Percentiles rank a stretch among this genome's conserved stretches.
These are phyloP conservation scores for Clinocottus analis DNA, from an alignment of 2,113 vertebrate genomes.

Conservation along the genomic window DNA sequence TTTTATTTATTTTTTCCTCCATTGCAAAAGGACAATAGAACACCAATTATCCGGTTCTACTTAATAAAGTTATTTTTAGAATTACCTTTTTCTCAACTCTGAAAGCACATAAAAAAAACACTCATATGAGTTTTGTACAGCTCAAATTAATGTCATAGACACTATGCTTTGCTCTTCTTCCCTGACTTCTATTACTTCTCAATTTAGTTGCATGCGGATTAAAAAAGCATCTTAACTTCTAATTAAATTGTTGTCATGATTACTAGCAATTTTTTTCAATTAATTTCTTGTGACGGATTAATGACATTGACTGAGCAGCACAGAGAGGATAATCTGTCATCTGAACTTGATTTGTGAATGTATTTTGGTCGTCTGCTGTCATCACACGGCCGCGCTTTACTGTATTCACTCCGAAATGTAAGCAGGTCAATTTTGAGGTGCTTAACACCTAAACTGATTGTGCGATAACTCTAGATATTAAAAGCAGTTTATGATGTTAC, in stretches of 20 bases:
- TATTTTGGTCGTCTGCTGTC: constrained; percentile 56
- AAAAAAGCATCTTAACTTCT: constrained; percentile 55
- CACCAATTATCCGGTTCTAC: not conserved
- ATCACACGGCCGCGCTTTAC: constrained; percentile 36
- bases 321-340: constrained; percentile 70
- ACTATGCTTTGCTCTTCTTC: constrained; percentile 11
- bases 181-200: constrained; percentile 25
- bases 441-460: constrained; percentile 11
- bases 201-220: constrained; percentile 27
- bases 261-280: constrained; percentile 43
- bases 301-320: constrained; percentile 63
- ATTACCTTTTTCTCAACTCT: constrained; percentile 6
- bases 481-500: constrained; percentile 8
- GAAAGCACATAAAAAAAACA: not conserved
- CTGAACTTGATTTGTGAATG: constrained; percentile 72
- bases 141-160: not conserved
- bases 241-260: constrained; percentile 71
- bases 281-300: constrained; percentile 69
- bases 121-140: not conserved
- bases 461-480: constrained; percentile 19
- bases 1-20: not conserved
- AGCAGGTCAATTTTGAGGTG: constrained; percentile 13
- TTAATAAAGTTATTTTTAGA: not conserved
- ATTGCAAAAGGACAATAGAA: not conserved
- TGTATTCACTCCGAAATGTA: constrained; percentile 11